Percentiles rank a stretch among this genome's conserved stretches.
Evolutionary conservation across 2,797 vertebrate species (phyloP).

Genomic region (Spea hammondii): DNA sequence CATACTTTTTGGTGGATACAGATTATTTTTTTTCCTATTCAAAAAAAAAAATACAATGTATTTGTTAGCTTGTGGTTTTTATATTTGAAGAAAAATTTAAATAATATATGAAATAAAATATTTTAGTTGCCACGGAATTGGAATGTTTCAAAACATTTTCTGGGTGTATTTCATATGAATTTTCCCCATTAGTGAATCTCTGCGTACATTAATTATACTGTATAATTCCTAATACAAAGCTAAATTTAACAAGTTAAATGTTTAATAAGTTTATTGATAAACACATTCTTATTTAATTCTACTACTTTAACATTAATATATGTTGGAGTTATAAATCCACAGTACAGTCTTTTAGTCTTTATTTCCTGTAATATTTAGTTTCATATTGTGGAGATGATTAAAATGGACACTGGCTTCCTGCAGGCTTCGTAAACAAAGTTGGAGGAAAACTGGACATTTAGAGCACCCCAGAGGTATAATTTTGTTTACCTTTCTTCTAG

Average conservation of each 20-base stretch:
- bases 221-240: neutral
- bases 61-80: too few relatives aligned
- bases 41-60: too few relatives aligned
- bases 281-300: neutral
- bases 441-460: slow-evolving; percentile 17
- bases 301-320: slow-evolving; percentile 7
- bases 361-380: slow-evolving; percentile 29
- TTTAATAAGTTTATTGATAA: neutral
- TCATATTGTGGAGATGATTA: slow-evolving; percentile 19
- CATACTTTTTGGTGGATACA: neutral
- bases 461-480: slow-evolving; percentile 15
- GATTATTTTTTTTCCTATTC: neutral
- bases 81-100: too few relatives aligned
- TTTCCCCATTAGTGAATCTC: too few relatives aligned
- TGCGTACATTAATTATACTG: neutral
- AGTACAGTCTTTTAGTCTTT: slow-evolving; percentile 20
- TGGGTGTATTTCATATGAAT: too few relatives aligned
- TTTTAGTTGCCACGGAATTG: too few relatives aligned
- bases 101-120: too few relatives aligned
- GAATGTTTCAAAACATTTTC: too few relatives aligned
- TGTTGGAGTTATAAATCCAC: neutral
- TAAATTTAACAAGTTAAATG: too few relatives aligned
- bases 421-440: slow-evolving; percentile 15
- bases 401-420: slow-evolving; percentile 11
- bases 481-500: slow-evolving; percentile 11